Evolutionary conservation across 2,888 invertebrate species (phyloP).

Genomic region (Cynaeus angustus): DNA sequence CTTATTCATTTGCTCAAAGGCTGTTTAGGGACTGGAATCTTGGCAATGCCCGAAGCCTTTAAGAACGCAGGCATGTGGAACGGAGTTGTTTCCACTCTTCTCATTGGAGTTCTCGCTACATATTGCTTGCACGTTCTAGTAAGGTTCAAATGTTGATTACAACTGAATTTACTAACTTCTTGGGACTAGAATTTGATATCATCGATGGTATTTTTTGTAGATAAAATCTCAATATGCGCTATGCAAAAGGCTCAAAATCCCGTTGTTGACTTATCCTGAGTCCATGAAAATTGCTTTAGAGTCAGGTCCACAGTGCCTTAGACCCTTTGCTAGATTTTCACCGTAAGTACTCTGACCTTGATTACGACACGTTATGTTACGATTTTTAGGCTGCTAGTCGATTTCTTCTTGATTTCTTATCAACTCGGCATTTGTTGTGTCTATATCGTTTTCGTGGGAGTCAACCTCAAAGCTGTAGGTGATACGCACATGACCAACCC

Average conservation of each 20-base stretch:
- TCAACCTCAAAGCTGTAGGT: constrained; percentile 66
- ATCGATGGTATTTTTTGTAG: constrained; percentile 60
- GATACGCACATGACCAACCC: constrained; percentile 60
- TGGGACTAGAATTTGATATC: not conserved
- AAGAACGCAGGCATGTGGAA: constrained; percentile 87
- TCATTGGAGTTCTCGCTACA: constrained; percentile 86
- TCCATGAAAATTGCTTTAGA: constrained; percentile 87
- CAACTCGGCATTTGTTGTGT: constrained; percentile 93
- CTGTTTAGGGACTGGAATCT: constrained; percentile 93
- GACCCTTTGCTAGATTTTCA: constrained; percentile 74
- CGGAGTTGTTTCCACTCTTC: constrained; percentile 83
- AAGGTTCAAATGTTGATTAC: constrained; percentile 61
- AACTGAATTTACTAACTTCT: not conserved
- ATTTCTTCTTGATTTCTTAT: constrained; percentile 84
- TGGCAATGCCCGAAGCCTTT: constrained; percentile 96
- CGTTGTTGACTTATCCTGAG: constrained; percentile 88
- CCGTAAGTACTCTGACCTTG: constrained; percentile 64
- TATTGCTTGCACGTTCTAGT: constrained; percentile 93
- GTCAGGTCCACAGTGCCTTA: constrained; percentile 81
- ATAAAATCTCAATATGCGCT: constrained; percentile 76
- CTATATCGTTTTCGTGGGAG: constrained; percentile 76
- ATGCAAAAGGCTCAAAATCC: constrained; percentile 80
- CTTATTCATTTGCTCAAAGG: constrained; percentile 92
- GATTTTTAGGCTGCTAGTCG: constrained; percentile 73
- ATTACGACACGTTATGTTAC: not conserved